Evolutionary conservation across 2,888 invertebrate genomes (phyloP).

Genomic region (Rutpela maculata): DNA sequence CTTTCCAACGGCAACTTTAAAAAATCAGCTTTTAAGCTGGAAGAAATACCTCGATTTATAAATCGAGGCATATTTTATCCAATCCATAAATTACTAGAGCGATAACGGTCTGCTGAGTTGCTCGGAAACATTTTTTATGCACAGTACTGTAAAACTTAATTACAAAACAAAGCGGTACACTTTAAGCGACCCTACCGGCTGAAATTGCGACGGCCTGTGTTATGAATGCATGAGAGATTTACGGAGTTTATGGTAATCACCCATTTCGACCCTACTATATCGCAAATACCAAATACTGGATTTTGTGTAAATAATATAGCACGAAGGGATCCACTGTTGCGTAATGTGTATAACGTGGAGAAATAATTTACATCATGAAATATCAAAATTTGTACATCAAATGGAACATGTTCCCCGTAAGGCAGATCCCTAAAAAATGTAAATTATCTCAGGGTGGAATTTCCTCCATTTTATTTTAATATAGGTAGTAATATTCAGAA

Average conservation of each 20-base stretch:
- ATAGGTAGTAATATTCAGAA: too few species aligned
- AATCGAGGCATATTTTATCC: background rate
- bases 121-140: background rate
- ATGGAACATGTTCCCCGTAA: background rate
- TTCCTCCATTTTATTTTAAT: background rate
- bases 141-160: slow-evolving; percentile 26
- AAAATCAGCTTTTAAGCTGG: background rate
- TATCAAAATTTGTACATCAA: background rate
- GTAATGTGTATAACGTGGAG: background rate
- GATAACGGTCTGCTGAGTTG: slow-evolving; percentile 3
- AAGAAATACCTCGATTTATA: background rate
- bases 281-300: slow-evolving; percentile 13
- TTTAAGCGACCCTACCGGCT: slow-evolving; percentile 14
- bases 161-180: slow-evolving; percentile 23
- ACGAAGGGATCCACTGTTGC: background rate
- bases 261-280: slow-evolving; percentile 28
- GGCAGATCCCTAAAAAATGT: background rate
- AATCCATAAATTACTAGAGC: background rate
- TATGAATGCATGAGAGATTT: slow-evolving; percentile 30
- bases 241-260: slow-evolving; percentile 33
- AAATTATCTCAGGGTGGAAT: background rate
- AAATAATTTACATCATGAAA: slow-evolving; percentile 1
- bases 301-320: slow-evolving; percentile 14
- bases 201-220: slow-evolving; percentile 16
- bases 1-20: background rate